Evolutionary conservation across 2,888 invertebrate species (phyloP).

Genomic region (Eupithecia subfuscata): DNA sequence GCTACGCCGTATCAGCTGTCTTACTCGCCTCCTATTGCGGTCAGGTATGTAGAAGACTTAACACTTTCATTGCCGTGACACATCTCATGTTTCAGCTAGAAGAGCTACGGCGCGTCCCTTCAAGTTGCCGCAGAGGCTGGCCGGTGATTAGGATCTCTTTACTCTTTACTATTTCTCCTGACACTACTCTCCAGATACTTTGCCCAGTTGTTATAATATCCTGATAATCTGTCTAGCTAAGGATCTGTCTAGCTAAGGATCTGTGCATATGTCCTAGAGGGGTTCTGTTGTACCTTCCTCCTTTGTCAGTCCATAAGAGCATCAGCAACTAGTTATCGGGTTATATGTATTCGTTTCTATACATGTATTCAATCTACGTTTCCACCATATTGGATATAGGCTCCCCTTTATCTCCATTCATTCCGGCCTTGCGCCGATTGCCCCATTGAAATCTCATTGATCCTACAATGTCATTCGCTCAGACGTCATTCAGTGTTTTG

Average conservation of each 20-base stretch:
- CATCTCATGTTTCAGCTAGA: too few relatives aligned
- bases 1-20: conserved; percentile 77
- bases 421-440: neutral
- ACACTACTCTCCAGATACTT: neutral
- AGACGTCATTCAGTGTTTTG: neutral
- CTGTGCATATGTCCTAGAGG: neutral
- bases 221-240: neutral
- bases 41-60: conserved; percentile 47
- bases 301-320: neutral
- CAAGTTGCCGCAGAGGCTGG: too few relatives aligned
- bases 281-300: neutral
- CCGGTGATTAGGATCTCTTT: neutral
- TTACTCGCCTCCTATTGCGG: conserved; percentile 82
- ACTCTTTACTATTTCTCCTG: neutral
- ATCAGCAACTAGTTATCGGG: neutral
- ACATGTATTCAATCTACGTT: neutral
- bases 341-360: neutral
- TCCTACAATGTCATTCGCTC: neutral
- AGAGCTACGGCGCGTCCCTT: too few relatives aligned
- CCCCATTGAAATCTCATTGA: conserved; percentile 1
- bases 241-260: neutral
- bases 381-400: neutral
- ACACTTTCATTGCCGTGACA: too few relatives aligned
- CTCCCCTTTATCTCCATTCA: conserved; percentile 3
- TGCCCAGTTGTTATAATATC: neutral